phyloP scores from a whole-genome alignment of 35 echinoderm and acorn worm genomes.

The Patiria miniata region DNA sequence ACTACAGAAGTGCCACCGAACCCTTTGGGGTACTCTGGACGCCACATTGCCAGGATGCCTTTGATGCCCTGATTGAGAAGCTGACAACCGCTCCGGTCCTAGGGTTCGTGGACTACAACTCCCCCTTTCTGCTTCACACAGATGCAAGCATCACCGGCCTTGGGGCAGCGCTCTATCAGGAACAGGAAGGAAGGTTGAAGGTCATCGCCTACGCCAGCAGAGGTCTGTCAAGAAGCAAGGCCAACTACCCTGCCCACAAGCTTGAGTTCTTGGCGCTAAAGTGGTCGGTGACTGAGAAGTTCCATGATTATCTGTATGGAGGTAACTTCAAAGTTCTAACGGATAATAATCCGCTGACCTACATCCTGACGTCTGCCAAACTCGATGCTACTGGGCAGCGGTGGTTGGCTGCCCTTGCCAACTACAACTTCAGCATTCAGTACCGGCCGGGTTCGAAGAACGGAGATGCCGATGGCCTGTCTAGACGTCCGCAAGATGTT shows the following conservation, averaged over 20 bases:
- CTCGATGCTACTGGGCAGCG: constrained; percentile 29
- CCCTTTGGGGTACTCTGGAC: constrained; percentile 42
- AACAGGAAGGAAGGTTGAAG: constrained; percentile 44
- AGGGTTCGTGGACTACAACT: constrained; percentile 47
- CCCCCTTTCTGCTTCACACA: constrained; percentile 44
- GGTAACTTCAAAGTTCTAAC: neutral
- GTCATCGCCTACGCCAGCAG: constrained; percentile 62
- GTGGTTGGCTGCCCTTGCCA: constrained; percentile 18
- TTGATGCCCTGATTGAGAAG: constrained; percentile 41
- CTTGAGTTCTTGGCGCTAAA: constrained; percentile 13
- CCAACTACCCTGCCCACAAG: too few relatives aligned
- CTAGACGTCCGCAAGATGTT: neutral
- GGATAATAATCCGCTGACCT: constrained; percentile 31
- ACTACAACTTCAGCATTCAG: neutral
- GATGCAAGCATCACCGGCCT: constrained; percentile 53
- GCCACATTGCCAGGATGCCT: constrained; percentile 33
- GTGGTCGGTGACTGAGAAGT: constrained; percentile 25
- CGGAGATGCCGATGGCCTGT: constrained; percentile 20
- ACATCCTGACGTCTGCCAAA: constrained; percentile 15
- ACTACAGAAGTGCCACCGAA: neutral
- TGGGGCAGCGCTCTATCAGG: constrained; percentile 61
- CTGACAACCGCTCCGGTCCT: constrained; percentile 49
- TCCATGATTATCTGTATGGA: constrained; percentile 43
- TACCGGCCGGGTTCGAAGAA: constrained; percentile 15
- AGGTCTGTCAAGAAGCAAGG: constrained; percentile 55